Evolutionary conservation across 2,113 vertebrate species (phyloP).

Genomic region (Psammodynastes pulverulentus): DNA sequence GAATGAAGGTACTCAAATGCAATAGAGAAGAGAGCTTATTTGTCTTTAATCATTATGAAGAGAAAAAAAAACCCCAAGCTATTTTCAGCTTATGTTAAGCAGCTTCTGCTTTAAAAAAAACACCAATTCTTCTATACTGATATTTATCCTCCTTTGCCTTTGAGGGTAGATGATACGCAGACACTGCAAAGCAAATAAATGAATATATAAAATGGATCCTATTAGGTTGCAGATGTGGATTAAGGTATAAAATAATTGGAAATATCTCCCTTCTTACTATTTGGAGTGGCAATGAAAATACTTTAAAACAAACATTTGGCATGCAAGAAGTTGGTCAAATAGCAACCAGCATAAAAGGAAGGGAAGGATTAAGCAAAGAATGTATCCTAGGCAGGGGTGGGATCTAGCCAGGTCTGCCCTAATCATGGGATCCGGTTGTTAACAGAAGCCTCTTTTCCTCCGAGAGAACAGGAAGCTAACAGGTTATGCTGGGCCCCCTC

Average conservation of each 20-base stretch:
- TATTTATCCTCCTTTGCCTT: neutral
- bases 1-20: neutral
- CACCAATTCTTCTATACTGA: neutral
- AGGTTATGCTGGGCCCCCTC: no score
- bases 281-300: neutral
- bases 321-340: neutral
- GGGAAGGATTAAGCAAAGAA: neutral
- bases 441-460: no score
- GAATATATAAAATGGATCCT: neutral
- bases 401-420: no score
- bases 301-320: neutral
- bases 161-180: neutral
- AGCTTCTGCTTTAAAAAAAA: neutral
- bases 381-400: neutral
- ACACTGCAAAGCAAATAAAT: neutral
- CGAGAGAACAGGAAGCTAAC: no score
- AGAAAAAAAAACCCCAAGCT: neutral
- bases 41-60: neutral
- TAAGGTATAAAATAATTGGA: neutral
- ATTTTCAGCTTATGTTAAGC: neutral
- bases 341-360: neutral
- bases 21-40: neutral
- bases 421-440: no score
- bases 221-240: neutral
- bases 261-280: neutral